Base-by-base conservation (phyloP, 2,888 invertebrate species). In the Spodoptera picta region DNA sequence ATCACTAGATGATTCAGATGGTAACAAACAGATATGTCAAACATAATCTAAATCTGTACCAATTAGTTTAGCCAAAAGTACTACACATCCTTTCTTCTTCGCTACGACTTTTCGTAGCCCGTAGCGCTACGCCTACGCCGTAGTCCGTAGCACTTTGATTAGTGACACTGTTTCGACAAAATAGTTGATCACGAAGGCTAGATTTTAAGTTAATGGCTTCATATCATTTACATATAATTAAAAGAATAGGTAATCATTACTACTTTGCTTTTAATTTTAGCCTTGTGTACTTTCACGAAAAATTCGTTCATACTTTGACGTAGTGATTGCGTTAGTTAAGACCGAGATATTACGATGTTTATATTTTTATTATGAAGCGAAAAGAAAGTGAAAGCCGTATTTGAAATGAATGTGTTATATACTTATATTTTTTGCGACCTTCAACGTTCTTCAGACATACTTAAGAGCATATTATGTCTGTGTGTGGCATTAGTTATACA, bases 161-260 rank as follows among this genome's bases (percentile, higher is more conserved):
- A n/a, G 9, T 23, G 7, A 12, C 24, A 27, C 27, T 59, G 46
- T 43, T 56, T 49, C 46, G 65, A 58, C 54, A 46, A 51, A 60
- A 51, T 58, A 54, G 57, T 72, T 76, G 56, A 60, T 50, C 41
- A 14, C 48, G 55, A 50, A 46, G 45, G 47, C 41, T 69, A n/a
- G 23, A 45, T 64, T 50, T n/a, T 67, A 60, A 63, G 70, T 66
- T 60, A 52, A 66, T 64, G 11, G 24, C 58, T 68, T 67, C 49
- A 27, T 9, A 56, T 59, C 43, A 49, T 63, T 63, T 73, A 73
- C 61, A 67, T 73, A 44, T 44, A 48, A 75, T 63, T 62, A 77
- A 77, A 54, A 77, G 31, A 68, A 57, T 56, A 59, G 41, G 53
- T 73, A 48, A n/a, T n/a, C n/a, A 60, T 67, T 73, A 77, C 52